Conservation (phyloP, 1,140 invertebrate genomes). For the Tribolium madens region DNA sequence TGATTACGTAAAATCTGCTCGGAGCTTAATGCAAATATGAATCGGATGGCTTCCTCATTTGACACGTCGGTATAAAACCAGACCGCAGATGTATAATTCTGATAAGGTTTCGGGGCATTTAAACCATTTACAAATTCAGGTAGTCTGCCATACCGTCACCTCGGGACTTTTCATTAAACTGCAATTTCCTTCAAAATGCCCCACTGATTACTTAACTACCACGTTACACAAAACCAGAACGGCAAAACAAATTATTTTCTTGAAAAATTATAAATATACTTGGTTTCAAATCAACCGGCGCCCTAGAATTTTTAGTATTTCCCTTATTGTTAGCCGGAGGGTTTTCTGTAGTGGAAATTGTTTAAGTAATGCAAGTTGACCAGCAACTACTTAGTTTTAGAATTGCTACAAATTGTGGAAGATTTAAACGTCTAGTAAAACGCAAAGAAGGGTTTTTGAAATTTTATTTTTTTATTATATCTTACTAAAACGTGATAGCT, state of each 20-base stretch:
- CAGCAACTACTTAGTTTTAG: not conserved
- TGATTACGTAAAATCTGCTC: constrained; percentile 41
- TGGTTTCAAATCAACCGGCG: constrained; percentile 4
- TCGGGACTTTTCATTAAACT: constrained; percentile 47
- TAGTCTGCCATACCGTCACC: constrained; percentile 54
- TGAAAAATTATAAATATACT: constrained; percentile 23
- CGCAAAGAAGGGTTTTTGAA: too few relatives aligned
- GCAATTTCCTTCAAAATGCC: constrained; percentile 56
- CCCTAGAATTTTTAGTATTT: constrained; percentile 10
- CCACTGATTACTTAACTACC: constrained; percentile 58
- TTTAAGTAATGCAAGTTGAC: not conserved
- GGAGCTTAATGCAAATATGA: constrained; percentile 49
- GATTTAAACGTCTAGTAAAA: too few relatives aligned
- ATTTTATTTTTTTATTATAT: too few relatives aligned
- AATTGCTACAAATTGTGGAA: too few relatives aligned
- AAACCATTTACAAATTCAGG: constrained; percentile 53
- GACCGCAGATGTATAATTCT: constrained; percentile 45
- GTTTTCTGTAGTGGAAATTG: not conserved
- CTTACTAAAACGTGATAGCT: too few relatives aligned
- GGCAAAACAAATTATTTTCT: constrained; percentile 38
- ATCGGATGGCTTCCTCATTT: constrained; percentile 51
- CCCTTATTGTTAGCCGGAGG: constrained; percentile 3
- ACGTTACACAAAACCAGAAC: constrained; percentile 51
- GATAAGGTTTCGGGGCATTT: constrained; percentile 44
- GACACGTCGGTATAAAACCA: constrained; percentile 48